Evolutionary conservation across 2,113 vertebrate species (phyloP), one percentile per base, ranked within the genome.

Genomic region (human (Homo sapiens)): DNA sequence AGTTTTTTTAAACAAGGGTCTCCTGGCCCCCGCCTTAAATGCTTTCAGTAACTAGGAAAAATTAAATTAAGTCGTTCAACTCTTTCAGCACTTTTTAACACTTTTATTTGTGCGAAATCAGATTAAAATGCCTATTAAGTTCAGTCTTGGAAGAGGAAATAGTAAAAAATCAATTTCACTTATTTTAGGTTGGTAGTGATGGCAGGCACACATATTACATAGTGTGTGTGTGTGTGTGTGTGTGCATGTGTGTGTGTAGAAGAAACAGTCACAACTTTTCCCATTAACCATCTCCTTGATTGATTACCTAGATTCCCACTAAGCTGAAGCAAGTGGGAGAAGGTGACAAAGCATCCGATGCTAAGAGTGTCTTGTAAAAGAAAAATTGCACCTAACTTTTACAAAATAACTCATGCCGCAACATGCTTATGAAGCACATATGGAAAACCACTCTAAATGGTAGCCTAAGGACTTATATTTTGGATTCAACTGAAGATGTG

Each of bases 101-200:
- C 7, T 89, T 96, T 50, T 14, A 38, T 70, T 20, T 86, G 12
- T 80, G 2, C 61, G 17, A 97, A 93, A 70, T 81, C 27, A 82
- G 10, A 61, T 73, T 66, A 55, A 94, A 93, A 92, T 78, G 50
- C 90, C 32, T 81, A 55, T 82, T 48, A 82, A 75, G 20, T 59
- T 13, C 18, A 95, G 83, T 6, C 5, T 89, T 11, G 18, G 5
- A 83, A n/a, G 57, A 81, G 25, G 6, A 89, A 78, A 66, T 82
- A 75, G 38, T 79, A 38, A 79, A 70, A 83, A 4, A 1, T 81
- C 38, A 84, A 0, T 83, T 94, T 32, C 12, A 35, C 5, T 40
- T 55, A 70, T 8, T 52, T 94, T 25, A 59, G 18, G 5, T 70
- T 79, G 18, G 38, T 40, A 3, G 11, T 55, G 55, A 48, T 80